A percentile compares a stretch with the other conserved stretches of the same genome.
Evolutionary conservation across 2,888 invertebrate genomes (phyloP).

Genomic region (Platycnemis pennipes): DNA sequence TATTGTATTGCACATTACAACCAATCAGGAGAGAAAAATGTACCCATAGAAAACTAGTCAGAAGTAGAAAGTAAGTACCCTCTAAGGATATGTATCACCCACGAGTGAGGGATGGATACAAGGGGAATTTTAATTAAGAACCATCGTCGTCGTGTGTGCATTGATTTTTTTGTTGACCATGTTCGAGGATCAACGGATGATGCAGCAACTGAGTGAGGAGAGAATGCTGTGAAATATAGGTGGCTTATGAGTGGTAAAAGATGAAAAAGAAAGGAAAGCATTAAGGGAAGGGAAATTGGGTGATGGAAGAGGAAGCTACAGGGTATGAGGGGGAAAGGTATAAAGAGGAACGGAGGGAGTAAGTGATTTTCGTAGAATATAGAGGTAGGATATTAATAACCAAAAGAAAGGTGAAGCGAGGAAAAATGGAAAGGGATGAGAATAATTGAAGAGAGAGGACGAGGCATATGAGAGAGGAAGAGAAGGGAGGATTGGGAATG

Average conservation of each 20-base stretch:
- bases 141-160: neutral
- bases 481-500: neutral
- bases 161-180: neutral
- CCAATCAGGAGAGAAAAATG: no score
- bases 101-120: neutral
- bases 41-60: no score
- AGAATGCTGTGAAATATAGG: neutral
- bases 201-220: neutral
- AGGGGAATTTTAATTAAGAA: constrained; percentile 25
- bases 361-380: constrained; percentile 20
- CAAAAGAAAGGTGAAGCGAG: neutral
- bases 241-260: constrained; percentile 16
- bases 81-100: no score
- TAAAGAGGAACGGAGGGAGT: neutral
- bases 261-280: neutral
- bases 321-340: no score
- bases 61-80: no score
- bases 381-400: constrained; percentile 6
- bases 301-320: no score
- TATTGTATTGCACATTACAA: no score
- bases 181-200: constrained; percentile 25
- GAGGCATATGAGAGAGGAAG: neutral
- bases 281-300: neutral
- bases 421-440: neutral
- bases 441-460: neutral